Evolutionary conservation across 2,888 invertebrate genomes (phyloP).

Genomic region (Ophion ventricosus): DNA sequence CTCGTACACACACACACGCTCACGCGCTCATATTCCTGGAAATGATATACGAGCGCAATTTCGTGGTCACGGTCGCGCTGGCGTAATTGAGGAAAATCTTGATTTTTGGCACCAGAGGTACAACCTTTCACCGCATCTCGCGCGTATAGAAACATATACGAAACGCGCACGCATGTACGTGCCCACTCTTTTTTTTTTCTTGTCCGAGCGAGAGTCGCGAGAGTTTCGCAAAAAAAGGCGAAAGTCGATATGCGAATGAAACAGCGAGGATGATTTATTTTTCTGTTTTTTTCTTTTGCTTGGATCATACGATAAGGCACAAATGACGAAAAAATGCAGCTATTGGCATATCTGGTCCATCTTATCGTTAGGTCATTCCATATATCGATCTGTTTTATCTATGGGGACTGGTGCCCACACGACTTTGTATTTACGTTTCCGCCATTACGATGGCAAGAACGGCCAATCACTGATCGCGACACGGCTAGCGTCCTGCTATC

Average conservation of each 20-base stretch:
- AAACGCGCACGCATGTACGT: conserved; percentile 15
- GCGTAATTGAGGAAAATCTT: conserved; percentile 3
- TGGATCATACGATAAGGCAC: background rate
- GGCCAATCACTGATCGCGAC: conserved; percentile 60
- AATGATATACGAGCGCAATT: conserved; percentile 14
- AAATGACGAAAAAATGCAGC: background rate
- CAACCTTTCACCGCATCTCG: conserved; percentile 41
- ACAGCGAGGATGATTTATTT: background rate
- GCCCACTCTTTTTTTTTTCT: conserved; percentile 1
- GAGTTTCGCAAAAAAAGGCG: conserved; percentile 5
- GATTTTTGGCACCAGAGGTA: conserved; percentile 8
- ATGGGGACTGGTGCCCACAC: background rate
- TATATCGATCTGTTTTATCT: background rate
- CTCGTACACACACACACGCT: background rate
- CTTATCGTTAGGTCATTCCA: background rate
- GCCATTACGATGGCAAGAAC: conserved; percentile 16
- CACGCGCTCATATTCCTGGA: conserved; percentile 2
- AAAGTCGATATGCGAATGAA: background rate
- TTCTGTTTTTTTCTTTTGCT: background rate
- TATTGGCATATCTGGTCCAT: conserved; percentile 21
- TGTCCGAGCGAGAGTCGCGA: conserved; percentile 1
- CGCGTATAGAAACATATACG: conserved; percentile 1
- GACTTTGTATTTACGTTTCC: background rate
- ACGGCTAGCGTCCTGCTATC: conserved; percentile 34
- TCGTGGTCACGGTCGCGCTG: conserved; percentile 64